These are phyloP conservation scores for Notechis scutatus DNA, from an alignment of 2,113 vertebrate species.

Conservation along the genomic window DNA sequence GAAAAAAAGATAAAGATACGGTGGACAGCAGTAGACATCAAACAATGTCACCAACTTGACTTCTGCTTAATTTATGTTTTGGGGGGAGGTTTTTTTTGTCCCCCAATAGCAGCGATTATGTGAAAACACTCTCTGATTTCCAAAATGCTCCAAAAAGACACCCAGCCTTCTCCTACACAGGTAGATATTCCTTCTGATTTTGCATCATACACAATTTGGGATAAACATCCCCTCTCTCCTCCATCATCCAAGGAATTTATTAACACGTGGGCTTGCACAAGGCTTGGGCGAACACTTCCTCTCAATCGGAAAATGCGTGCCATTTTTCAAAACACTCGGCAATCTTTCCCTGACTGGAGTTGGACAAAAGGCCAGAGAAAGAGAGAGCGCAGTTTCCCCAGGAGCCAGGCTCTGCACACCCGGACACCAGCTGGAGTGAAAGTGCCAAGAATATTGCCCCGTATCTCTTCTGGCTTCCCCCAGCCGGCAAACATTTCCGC, in stretches of 20 bases:
- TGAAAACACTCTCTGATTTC: background rate
- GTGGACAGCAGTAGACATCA: background rate
- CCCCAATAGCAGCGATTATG: background rate
- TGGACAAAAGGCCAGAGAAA: background rate
- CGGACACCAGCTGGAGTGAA: background rate
- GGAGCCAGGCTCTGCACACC: background rate
- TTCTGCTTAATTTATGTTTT: background rate
- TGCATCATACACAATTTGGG: background rate
- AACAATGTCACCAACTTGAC: background rate
- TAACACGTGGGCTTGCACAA: background rate
- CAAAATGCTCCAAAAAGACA: background rate
- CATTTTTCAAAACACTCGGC: background rate
- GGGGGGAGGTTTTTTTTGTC: background rate
- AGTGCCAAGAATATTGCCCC: background rate
- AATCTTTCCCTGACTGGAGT: background rate
- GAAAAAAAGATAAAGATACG: background rate
- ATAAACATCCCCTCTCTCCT: background rate
- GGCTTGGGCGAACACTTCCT: background rate
- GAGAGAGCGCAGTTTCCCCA: background rate
- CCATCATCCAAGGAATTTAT: background rate
- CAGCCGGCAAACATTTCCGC: background rate
- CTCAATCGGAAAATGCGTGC: background rate
- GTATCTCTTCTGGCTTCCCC: background rate
- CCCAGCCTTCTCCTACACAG: background rate
- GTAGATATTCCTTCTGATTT: background rate